Evolutionary conservation across 30 jellyfish, hydroid and myxozoan genomes (phyloP).

Genomic region (Aurelia aurita): DNA sequence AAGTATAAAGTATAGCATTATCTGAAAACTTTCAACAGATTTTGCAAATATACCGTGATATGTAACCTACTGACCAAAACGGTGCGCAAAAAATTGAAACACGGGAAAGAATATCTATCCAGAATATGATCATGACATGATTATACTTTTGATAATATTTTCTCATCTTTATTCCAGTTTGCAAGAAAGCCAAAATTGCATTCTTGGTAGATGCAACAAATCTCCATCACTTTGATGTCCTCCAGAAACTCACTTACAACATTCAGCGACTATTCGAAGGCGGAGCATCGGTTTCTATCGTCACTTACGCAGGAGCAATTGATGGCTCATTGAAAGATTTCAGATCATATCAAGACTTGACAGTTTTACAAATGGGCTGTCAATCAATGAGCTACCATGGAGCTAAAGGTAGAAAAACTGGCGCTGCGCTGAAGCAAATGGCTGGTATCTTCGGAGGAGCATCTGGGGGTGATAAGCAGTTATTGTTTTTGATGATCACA

Average conservation of each 20-base stretch:
- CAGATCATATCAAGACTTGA: constrained; percentile 79
- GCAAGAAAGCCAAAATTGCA: constrained; percentile 84
- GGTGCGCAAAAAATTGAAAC: no score
- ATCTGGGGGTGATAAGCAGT: constrained; percentile 69
- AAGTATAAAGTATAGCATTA: no score
- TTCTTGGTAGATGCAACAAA: constrained; percentile 92
- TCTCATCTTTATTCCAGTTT: constrained; percentile 39
- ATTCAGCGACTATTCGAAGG: constrained; percentile 73
- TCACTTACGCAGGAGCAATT: constrained; percentile 88
- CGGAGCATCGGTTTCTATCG: constrained; percentile 86
- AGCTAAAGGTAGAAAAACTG: constrained; percentile 92
- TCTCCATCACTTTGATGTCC: constrained; percentile 93
- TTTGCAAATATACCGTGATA: no score
- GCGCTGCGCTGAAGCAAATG: constrained; percentile 87
- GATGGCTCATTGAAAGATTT: constrained; percentile 72
- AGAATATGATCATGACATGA: no score
- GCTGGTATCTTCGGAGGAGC: constrained; percentile 70
- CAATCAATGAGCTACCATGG: constrained; percentile 84
- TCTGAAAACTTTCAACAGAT: no score
- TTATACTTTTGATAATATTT: no score
- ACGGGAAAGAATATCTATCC: no score
- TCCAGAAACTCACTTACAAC: constrained; percentile 90
- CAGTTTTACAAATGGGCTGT: constrained; percentile 94
- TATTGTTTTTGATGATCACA: constrained; percentile 85
- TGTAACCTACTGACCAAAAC: no score